Evolutionary conservation across 1,140 invertebrate genomes (phyloP).

Genomic region (Achroia grisella): DNA sequence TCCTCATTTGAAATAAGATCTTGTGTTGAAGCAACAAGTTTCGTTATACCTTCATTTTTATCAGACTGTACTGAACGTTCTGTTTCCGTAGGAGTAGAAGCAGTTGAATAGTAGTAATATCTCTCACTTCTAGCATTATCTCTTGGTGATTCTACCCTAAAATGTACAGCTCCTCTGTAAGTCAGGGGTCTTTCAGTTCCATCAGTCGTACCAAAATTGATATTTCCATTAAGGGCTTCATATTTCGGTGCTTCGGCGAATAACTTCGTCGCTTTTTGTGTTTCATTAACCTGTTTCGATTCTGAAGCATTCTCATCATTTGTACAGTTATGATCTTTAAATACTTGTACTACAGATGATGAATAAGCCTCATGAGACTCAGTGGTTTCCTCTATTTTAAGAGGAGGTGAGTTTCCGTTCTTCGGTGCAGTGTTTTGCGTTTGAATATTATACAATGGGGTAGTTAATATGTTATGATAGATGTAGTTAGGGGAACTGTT

Average conservation of each 20-base stretch:
- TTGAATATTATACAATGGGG: slow-evolving; percentile 16
- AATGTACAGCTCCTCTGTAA: slow-evolving; percentile 36
- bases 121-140: slow-evolving; percentile 38
- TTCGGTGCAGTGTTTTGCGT: slow-evolving; percentile 13
- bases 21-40: slow-evolving; percentile 71
- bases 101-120: slow-evolving; percentile 36
- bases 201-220: slow-evolving; percentile 35
- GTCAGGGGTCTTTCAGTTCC: slow-evolving; percentile 19
- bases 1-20: slow-evolving; percentile 74
- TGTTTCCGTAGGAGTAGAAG: slow-evolving; percentile 19
- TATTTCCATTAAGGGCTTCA: slow-evolving; percentile 31
- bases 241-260: slow-evolving; percentile 22
- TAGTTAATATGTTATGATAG: slow-evolving; percentile 6
- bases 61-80: slow-evolving; percentile 17
- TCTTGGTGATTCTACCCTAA: slow-evolving; percentile 34
- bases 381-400: slow-evolving; percentile 15
- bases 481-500: slow-evolving; percentile 6
- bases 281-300: slow-evolving; percentile 9
- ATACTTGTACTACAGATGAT: slow-evolving; percentile 41
- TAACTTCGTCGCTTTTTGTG: slow-evolving; percentile 23
- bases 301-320: slow-evolving; percentile 14
- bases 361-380: slow-evolving; percentile 12
- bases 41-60: slow-evolving; percentile 50
- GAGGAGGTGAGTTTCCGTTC: slow-evolving; percentile 17
- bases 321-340: slow-evolving; percentile 50